These are phyloP conservation scores for Danio aesculapii DNA, from an alignment of 2,797 vertebrate genomes.

Conservation along the genomic window DNA sequence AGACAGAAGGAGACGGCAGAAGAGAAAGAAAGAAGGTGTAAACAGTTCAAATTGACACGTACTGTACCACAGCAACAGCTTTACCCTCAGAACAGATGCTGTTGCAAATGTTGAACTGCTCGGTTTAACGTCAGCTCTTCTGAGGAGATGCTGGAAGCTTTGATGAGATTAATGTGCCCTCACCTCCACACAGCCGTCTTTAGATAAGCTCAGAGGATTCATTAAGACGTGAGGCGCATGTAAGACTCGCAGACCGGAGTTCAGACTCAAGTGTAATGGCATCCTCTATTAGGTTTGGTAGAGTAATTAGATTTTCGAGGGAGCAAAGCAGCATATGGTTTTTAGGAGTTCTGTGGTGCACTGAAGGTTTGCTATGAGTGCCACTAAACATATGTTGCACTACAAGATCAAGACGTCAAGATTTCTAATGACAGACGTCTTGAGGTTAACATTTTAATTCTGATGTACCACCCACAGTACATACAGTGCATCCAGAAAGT, in stretches of 20 bases:
- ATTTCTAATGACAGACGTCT: neutral
- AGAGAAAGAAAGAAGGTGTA: slow-evolving; percentile 36
- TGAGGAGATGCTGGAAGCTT: slow-evolving; percentile 42
- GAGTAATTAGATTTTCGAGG: slow-evolving; percentile 6
- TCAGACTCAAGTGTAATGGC: slow-evolving; percentile 20
- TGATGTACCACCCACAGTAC: too few relatives aligned
- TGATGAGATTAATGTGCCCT: slow-evolving; percentile 47
- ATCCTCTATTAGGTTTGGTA: slow-evolving; percentile 5
- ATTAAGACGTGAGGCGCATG: slow-evolving; percentile 34
- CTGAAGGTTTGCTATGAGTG: slow-evolving; percentile 30
- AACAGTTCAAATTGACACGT: slow-evolving; percentile 16
- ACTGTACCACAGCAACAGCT: slow-evolving; percentile 50
- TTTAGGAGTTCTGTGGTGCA: neutral
- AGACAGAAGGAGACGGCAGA: slow-evolving; percentile 30
- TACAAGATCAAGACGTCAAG: slow-evolving; percentile 11
- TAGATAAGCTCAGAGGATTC: slow-evolving; percentile 42
- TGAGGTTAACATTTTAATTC: neutral
- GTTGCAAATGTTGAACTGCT: slow-evolving; percentile 55
- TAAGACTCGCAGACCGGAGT: slow-evolving; percentile 21
- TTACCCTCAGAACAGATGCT: slow-evolving; percentile 66
- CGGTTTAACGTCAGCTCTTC: slow-evolving; percentile 44
- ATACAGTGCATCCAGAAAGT: too few relatives aligned
- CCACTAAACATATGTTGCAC: slow-evolving; percentile 3
- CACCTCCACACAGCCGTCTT: slow-evolving; percentile 36
- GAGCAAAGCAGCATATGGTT: slow-evolving; percentile 30